Evolutionary conservation across 2,113 vertebrate species (phyloP).

Genomic region (Oryctolagus cuniculus): mOryCun1.1 NC_091433.1:64924501-64925000

Average conservation of each 20-base stretch:
- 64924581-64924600: conserved; percentile 35
- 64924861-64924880: too few species aligned
- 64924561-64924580: neutral
- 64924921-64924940: too few species aligned
- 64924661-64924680: neutral
- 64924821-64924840: neutral
- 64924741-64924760: neutral
- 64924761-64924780: neutral
- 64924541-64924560: neutral
- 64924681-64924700: neutral
- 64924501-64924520: neutral
- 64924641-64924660: neutral
- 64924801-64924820: neutral
- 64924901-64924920: too few species aligned
- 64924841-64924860: too few species aligned
- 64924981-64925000: too few species aligned
- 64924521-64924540: neutral
- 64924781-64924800: neutral
- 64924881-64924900: too few species aligned
- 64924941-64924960: too few species aligned
- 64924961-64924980: too few species aligned
- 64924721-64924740: neutral
- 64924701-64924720: neutral
- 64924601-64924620: neutral
- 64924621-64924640: conserved; percentile 7